A percentile compares a stretch with the other conserved stretches of the same genome.
These are phyloP conservation scores for Phymastichus coffea DNA, from an alignment of 1,140 invertebrate species.

Conservation along the genomic window DNA sequence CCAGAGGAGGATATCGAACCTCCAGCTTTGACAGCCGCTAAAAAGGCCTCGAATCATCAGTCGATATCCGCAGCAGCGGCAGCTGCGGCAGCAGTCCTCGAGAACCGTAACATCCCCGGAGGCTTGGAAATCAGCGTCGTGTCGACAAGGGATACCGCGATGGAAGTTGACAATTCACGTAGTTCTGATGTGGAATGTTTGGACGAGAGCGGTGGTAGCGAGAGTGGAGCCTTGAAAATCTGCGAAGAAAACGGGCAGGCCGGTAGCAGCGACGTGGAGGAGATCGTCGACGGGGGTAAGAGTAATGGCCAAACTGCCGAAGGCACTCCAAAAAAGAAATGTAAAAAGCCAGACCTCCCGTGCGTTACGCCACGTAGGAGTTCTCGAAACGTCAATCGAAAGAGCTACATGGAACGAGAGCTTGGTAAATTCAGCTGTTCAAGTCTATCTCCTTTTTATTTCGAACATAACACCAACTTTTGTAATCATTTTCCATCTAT, in stretches of 20 bases:
- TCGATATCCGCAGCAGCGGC: slow-evolving; percentile 17
- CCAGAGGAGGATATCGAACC: too few species aligned
- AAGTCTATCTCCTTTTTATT: too few species aligned
- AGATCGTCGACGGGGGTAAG: slow-evolving; percentile 45
- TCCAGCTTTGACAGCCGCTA: too few species aligned
- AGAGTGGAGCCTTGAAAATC: slow-evolving; percentile 45
- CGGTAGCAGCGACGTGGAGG: slow-evolving; percentile 51
- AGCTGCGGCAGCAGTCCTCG: slow-evolving; percentile 10
- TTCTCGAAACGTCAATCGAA: slow-evolving; percentile 65
- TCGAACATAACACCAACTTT: too few species aligned
- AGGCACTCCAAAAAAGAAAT: slow-evolving; percentile 48
- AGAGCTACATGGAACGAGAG: slow-evolving; percentile 58
- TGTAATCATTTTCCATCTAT: too few species aligned
- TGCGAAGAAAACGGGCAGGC: slow-evolving; percentile 54
- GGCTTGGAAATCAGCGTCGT: not conserved
- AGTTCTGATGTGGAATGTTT: slow-evolving; percentile 52
- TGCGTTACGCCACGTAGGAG: slow-evolving; percentile 62
- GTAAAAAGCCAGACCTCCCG: slow-evolving; percentile 50
- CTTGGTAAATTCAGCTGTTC: slow-evolving; percentile 7
- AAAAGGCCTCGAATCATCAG: not conserved
- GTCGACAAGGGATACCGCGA: not conserved
- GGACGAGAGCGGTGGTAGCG: too few species aligned
- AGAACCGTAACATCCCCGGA: not conserved
- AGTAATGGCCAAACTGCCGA: slow-evolving; percentile 41
- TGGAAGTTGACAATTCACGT: too few species aligned